Evolutionary conservation across 2,797 vertebrate genomes (phyloP).

Genomic region (Acestrorhynchus altus): DNA sequence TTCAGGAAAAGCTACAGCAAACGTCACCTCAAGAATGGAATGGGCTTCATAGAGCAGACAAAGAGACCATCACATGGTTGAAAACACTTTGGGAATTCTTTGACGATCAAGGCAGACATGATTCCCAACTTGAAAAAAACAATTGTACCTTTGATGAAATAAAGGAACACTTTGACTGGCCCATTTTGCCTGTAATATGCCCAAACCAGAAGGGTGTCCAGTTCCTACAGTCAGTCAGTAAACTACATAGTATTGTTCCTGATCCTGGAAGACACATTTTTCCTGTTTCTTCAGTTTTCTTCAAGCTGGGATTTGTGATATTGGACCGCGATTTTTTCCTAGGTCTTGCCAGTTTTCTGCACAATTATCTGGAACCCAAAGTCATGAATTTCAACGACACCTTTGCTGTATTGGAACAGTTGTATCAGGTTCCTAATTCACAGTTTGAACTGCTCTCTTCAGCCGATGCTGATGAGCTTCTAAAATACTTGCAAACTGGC

Average conservation of each 20-base stretch:
- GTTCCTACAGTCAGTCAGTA: conserved; percentile 59
- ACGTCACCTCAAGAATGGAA: conserved; percentile 58
- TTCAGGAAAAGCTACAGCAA: conserved; percentile 53
- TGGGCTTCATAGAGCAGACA: conserved; percentile 56
- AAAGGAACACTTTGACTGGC: conserved; percentile 66
- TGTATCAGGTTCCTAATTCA: conserved; percentile 54
- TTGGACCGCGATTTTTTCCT: conserved; percentile 51
- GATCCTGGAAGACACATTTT: rapidly evolving
- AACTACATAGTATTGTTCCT: conserved; percentile 67
- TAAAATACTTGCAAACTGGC: conserved; percentile 64
- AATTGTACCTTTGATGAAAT: conserved; percentile 51
- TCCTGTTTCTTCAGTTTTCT: conserved; percentile 61
- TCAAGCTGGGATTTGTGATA: conserved; percentile 73
- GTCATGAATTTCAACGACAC: conserved; percentile 64
- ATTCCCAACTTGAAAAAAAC: too few species aligned
- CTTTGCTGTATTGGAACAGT: conserved; percentile 66
- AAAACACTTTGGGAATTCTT: conserved; percentile 70
- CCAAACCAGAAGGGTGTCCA: conserved; percentile 60
- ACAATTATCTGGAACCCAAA: background rate
- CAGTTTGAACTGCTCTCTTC: conserved; percentile 65
- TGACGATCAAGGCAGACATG: conserved; percentile 31
- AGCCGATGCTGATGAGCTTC: conserved; percentile 60
- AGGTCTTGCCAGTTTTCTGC: rapidly evolving
- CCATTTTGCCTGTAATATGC: conserved; percentile 72
- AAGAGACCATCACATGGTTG: conserved; percentile 61